A percentile compares a stretch with the other conserved stretches of the same genome.
Evolutionary conservation across 1,140 invertebrate species (phyloP).

Genomic region (Orchestia grillus): DNA sequence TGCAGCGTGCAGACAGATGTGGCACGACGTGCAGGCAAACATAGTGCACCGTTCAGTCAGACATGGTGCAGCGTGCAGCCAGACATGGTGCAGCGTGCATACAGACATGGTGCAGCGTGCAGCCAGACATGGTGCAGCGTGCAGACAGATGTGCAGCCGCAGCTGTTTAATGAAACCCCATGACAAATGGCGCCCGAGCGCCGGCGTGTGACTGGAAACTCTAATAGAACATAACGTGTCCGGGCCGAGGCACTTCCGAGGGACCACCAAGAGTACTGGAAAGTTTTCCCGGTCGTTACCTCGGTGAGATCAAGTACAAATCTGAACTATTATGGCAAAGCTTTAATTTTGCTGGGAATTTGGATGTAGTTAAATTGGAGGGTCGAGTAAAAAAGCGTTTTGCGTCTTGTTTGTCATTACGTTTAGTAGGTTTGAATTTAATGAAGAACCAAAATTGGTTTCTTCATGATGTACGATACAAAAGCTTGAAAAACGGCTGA

Average conservation of each 20-base stretch:
- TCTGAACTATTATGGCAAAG: too few species aligned
- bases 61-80: neutral
- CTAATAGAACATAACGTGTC: neutral
- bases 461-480: too few species aligned
- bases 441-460: too few species aligned
- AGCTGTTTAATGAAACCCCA: neutral
- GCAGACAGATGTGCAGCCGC: conserved; percentile 21
- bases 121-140: neutral
- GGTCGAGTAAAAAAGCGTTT: too few species aligned
- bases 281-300: too few species aligned
- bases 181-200: neutral
- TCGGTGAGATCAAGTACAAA: too few species aligned
- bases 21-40: neutral
- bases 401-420: too few species aligned
- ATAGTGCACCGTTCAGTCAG: neutral
- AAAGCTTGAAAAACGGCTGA: too few species aligned
- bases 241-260: neutral
- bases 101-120: neutral
- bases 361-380: too few species aligned
- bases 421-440: too few species aligned
- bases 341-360: too few species aligned
- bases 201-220: neutral
- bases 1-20: neutral
- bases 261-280: too few species aligned
- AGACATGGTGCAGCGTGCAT: neutral